These are phyloP conservation scores for Tokudaia muenninki DNA, from an alignment of 2,797 vertebrate species.

Conservation along the genomic window DNA sequence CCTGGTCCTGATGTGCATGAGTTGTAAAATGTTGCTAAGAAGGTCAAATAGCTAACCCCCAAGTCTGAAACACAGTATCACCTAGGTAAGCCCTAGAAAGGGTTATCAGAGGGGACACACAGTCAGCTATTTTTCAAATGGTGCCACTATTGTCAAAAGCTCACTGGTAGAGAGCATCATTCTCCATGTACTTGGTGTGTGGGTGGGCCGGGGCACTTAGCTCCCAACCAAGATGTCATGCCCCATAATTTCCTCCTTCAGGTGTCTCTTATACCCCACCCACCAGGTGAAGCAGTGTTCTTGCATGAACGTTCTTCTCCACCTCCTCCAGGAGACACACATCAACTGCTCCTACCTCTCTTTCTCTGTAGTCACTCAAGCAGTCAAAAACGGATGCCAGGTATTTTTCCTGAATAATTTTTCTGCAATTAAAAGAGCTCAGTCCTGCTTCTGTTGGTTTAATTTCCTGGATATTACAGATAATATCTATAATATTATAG, in stretches of 20 bases:
- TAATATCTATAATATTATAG: slow-evolving; percentile 84
- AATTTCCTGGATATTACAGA: slow-evolving; percentile 96
- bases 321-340: slow-evolving; percentile 25
- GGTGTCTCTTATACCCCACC: slow-evolving; percentile 68
- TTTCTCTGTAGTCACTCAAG: slow-evolving; percentile 17
- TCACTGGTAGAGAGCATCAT: neutral
- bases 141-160: neutral
- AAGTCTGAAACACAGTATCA: neutral
- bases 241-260: neutral
- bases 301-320: neutral
- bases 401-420: slow-evolving; percentile 91
- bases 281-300: slow-evolving; percentile 80
- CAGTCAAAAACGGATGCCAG: slow-evolving; percentile 85
- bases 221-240: neutral
- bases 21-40: neutral
- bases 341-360: neutral
- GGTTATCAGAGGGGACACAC: neutral
- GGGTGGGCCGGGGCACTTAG: neutral
- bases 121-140: neutral
- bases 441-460: neutral
- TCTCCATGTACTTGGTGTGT: neutral
- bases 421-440: slow-evolving; percentile 94
- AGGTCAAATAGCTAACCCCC: neutral
- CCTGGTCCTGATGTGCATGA: fast-evolving
- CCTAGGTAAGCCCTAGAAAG: neutral